Base-by-base conservation (phyloP, 1,140 invertebrate species). In the Cyclina sinensis region DNA sequence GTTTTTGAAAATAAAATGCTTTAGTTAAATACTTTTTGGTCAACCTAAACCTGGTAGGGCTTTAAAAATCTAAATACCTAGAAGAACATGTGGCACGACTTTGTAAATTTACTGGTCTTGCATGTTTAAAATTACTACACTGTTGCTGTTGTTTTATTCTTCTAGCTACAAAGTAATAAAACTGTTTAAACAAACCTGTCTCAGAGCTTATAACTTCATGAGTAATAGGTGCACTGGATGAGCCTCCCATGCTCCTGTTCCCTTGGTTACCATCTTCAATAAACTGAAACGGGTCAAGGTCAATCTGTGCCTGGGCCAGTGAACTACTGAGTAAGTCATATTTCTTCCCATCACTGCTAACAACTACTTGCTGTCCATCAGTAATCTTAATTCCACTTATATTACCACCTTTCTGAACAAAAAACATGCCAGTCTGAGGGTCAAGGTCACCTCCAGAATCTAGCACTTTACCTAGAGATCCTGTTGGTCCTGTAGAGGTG, bases 321-420 rank as follows among this genome's bases (percentile, higher is more conserved):
- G 95, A 95, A 76, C 94, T 95, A 88, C 94, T 94, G 12, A 95
- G 88, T n/a, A 95, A 86, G 80, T 95, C 95, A 80, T 92, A 89
- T 16, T 90, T 73, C 35, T 90, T 90, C 27, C 81, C 54, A n/a
- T 70, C 68, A 35, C 82, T 43, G 57, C 59, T 73, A 21, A 68
- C 62, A 54, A 84, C 48, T n/a, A 84, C 82, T 48, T 83, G 81
- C 48, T 84, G 82, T 30, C 82, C 82, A 57, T 84, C 65, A 27
- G 59, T 30, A n/a, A 84, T 73, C 46, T 84, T 84, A 9, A 84
- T 84, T 12, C 82, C 82, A 78, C 84, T 86, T 14, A 78, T 79
- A n/a, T 48, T 62, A 4, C 84, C 74, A 24, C 73, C 82, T 59
- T 89, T 85, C 21, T 91, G 88, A 12, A 89, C 90, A 70, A 92